phyloP scores from a whole-genome alignment of 2,113 vertebrate genomes.

The Paracyprichromis sp. region DNA sequence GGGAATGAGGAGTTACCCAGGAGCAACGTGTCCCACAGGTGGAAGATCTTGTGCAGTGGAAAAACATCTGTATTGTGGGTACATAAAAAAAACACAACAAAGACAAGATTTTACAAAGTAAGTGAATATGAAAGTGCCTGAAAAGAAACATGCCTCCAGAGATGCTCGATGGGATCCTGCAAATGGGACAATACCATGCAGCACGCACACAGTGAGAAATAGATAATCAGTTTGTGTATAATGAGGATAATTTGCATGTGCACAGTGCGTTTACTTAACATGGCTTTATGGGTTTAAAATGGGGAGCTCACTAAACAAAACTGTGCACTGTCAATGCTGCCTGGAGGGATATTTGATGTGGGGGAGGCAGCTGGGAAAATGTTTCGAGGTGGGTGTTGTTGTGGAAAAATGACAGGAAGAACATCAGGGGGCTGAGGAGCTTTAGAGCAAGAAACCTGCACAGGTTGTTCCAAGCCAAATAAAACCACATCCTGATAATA shows the following conservation, averaged over 20 bases:
- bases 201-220: not conserved
- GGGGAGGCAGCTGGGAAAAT: constrained; percentile 33
- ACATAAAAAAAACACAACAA: constrained; percentile 4
- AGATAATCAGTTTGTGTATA: not conserved
- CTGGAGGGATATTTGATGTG: constrained; percentile 28
- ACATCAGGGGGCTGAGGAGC: constrained; percentile 25
- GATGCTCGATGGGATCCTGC: not conserved
- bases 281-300: constrained; percentile 3
- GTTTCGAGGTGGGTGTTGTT: constrained; percentile 36
- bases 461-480: constrained; percentile 23
- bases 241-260: constrained; percentile 42
- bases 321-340: not conserved
- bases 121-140: not conserved
- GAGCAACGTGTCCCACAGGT: constrained; percentile 94
- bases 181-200: not conserved
- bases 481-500: constrained; percentile 40
- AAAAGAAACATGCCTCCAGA: not conserved
- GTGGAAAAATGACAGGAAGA: constrained; percentile 40
- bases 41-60: constrained; percentile 98
- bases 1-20: constrained; percentile 97
- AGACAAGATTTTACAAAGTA: not conserved
- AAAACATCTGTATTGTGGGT: constrained; percentile 82
- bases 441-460: constrained; percentile 1
- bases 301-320: not conserved
- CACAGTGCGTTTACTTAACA: not conserved